A percentile compares a stretch with the other conserved stretches of the same genome.
Evolutionary conservation across 64 coral and sea anemone genomes (phyloP).

Genomic region (Pocillopora verrucosa): DNA sequence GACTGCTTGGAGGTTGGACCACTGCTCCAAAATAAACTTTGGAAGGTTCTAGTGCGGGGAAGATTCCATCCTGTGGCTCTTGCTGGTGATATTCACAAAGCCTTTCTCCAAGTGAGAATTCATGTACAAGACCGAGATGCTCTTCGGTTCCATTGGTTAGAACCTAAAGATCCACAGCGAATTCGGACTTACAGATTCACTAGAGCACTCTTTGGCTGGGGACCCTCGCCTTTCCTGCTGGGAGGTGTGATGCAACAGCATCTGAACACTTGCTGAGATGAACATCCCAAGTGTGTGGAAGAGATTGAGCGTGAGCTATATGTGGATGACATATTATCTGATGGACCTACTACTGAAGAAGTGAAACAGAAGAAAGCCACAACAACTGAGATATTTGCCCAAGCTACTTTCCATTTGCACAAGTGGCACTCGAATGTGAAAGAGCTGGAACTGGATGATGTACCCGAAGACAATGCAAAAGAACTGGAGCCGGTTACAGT

Average conservation of each 20-base stretch:
- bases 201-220: conserved; percentile 15
- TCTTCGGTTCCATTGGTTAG: conserved; percentile 45
- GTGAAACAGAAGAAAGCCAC: conserved; percentile 28
- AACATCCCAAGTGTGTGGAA: conserved; percentile 14
- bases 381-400: conserved; percentile 10
- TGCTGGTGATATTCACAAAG: too few species aligned
- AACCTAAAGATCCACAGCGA: neutral
- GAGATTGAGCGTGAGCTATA: conserved; percentile 40
- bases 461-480: neutral
- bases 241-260: conserved; percentile 45
- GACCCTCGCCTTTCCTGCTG: conserved; percentile 33
- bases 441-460: neutral
- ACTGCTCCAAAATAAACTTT: conserved; percentile 20
- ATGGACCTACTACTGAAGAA: conserved; percentile 30
- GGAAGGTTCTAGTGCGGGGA: too few species aligned
- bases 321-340: conserved; percentile 29
- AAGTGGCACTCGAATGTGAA: too few species aligned
- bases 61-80: too few species aligned
- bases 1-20: conserved; percentile 44
- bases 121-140: conserved; percentile 33
- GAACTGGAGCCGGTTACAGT: neutral
- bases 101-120: conserved; percentile 47
- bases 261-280: conserved; percentile 28
- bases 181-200: conserved; percentile 28
- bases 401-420: conserved; percentile 23